Percentiles rank a stretch among this genome's conserved stretches.
These are phyloP conservation scores for Nematopogon swammerdamellus DNA, from an alignment of 2,888 invertebrate species.

Conservation along the genomic window DNA sequence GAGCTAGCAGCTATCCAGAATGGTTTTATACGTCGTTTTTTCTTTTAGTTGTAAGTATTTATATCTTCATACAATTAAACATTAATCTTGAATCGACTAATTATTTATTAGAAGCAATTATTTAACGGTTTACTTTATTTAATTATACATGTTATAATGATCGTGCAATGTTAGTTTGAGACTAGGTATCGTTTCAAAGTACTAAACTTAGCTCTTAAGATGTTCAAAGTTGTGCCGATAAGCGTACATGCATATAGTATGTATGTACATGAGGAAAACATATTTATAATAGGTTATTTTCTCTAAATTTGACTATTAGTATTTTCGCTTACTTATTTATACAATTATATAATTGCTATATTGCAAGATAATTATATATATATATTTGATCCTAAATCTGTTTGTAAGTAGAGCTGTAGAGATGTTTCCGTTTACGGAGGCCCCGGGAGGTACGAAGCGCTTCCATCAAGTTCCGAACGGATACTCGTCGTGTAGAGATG, in stretches of 20 bases:
- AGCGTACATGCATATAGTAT: too few relatives aligned
- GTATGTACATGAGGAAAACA: neutral
- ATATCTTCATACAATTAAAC: neutral
- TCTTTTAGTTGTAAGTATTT: neutral
- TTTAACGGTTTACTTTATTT: neutral
- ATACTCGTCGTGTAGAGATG: neutral
- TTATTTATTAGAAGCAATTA: neutral
- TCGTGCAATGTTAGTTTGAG: neutral
- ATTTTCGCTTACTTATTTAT: neutral
- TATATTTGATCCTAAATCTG: too few relatives aligned
- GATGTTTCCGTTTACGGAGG: too few relatives aligned
- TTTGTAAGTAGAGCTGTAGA: too few relatives aligned
- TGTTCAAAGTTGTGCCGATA: neutral
- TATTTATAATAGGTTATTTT: neutral
- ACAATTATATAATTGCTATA: neutral
- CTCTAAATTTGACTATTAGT: neutral
- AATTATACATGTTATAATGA: neutral
- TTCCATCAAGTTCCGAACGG: too few relatives aligned
- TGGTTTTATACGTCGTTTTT: neutral
- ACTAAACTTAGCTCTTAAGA: neutral
- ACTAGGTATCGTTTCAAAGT: neutral
- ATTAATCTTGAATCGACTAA: neutral
- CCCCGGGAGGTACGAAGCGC: too few relatives aligned
- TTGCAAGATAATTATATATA: too few relatives aligned
- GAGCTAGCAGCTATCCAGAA: neutral